Percentiles rank a stretch among this genome's conserved stretches.
Evolutionary conservation across 92 coral and sea anemone genomes (phyloP).

Genomic region (Bergia puertoricense): DNA sequence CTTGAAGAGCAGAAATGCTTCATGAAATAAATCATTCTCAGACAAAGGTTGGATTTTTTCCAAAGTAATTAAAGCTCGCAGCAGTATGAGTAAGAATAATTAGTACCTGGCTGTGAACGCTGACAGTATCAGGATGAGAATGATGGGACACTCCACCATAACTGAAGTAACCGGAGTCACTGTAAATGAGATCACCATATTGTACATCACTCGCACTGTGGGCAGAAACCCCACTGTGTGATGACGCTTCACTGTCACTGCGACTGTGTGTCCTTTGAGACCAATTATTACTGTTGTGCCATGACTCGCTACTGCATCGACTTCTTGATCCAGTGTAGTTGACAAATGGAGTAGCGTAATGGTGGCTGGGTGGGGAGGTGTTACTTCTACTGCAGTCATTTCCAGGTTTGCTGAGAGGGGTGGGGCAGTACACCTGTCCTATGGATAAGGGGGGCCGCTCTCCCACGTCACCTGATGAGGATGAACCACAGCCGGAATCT

Average conservation of each 20-base stretch:
- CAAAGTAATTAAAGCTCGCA: background rate
- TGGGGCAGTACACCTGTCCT: slow-evolving; percentile 79
- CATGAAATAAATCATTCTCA: no score
- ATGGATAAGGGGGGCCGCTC: slow-evolving; percentile 89
- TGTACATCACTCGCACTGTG: slow-evolving; percentile 64
- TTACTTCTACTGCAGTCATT: slow-evolving; percentile 32
- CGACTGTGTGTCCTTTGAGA: slow-evolving; percentile 65
- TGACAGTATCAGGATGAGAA: slow-evolving; percentile 67
- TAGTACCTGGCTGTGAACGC: slow-evolving; percentile 41
- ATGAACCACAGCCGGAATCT: slow-evolving; percentile 91
- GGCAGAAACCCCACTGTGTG: slow-evolving; percentile 86
- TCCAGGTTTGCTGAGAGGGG: slow-evolving; percentile 51
- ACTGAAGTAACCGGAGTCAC: slow-evolving; percentile 92
- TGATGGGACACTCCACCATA: slow-evolving; percentile 65
- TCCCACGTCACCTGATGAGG: slow-evolving; percentile 66
- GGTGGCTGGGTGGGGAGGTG: slow-evolving; percentile 63
- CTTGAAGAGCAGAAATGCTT: no score
- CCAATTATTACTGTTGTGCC: slow-evolving; percentile 17
- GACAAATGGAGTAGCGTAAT: slow-evolving; percentile 83
- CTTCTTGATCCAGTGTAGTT: slow-evolving; percentile 52
- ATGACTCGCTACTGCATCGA: slow-evolving; percentile 86
- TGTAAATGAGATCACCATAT: slow-evolving; percentile 58
- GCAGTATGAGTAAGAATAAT: background rate
- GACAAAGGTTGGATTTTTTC: no score
- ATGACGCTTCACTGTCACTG: slow-evolving; percentile 80